phyloP scores from a whole-genome alignment of 2,888 invertebrate species.

The Teleogryllus oceanicus region DNA sequence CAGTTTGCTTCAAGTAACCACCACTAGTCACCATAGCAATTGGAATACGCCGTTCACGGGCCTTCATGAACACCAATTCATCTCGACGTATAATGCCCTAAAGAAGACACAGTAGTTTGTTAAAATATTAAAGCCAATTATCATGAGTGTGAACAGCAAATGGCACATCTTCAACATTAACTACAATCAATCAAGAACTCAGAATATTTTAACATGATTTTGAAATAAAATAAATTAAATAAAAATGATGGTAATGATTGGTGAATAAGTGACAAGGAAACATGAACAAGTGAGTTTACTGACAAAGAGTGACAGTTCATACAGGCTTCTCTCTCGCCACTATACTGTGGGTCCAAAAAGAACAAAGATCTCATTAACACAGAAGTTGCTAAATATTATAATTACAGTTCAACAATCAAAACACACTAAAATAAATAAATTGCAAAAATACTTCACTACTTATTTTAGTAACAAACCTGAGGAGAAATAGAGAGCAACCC shows the following conservation, averaged over 20 bases:
- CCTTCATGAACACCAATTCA: slow-evolving; percentile 74
- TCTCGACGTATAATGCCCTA: slow-evolving; percentile 83
- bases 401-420: neutral
- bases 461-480: slow-evolving; percentile 52
- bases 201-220: neutral
- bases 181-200: neutral
- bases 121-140: neutral
- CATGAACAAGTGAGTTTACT: too few relatives aligned
- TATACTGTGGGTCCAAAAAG: too few relatives aligned
- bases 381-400: neutral
- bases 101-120: slow-evolving; percentile 40
- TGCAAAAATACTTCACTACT: neutral
- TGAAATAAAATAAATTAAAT: neutral
- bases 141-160: neutral
- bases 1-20: slow-evolving; percentile 75
- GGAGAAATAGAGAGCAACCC: slow-evolving; percentile 69
- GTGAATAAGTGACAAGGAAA: neutral
- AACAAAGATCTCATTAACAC: too few relatives aligned
- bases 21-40: slow-evolving; percentile 86
- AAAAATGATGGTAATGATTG: neutral
- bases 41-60: slow-evolving; percentile 62
- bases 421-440: neutral
- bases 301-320: too few relatives aligned
- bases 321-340: too few relatives aligned
- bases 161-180: neutral